phyloP scores from a whole-genome alignment of 1,140 invertebrate genomes.

The Aphis craccivora region DNA sequence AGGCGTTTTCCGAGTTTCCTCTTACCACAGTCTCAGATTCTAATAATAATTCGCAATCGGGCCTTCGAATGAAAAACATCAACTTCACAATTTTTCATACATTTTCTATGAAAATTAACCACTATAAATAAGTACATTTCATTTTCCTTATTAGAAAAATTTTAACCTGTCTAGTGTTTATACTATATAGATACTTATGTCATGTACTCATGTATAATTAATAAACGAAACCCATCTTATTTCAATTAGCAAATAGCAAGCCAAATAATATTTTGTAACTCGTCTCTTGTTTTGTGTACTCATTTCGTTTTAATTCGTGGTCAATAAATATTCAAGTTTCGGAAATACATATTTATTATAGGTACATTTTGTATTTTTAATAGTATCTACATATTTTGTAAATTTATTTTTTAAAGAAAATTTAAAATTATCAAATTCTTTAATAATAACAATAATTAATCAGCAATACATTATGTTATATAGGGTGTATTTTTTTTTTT shows the following conservation, averaged over 20 bases:
- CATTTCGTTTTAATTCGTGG: not conserved
- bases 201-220: not conserved
- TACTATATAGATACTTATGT: not conserved
- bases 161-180: not conserved
- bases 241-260: too few relatives aligned
- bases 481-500: not conserved
- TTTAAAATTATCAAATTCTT: not conserved
- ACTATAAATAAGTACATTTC: not conserved
- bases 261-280: too few relatives aligned
- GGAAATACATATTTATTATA: not conserved
- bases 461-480: not conserved
- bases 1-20: not conserved
- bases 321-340: not conserved
- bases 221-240: not conserved
- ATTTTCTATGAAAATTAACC: not conserved
- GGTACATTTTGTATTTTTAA: not conserved
- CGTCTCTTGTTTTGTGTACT: not conserved
- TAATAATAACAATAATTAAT: not conserved
- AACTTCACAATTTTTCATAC: not conserved
- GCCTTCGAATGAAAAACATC: not conserved
- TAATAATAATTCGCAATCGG: not conserved
- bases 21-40: not conserved
- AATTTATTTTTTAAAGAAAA: not conserved
- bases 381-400: too few relatives aligned
- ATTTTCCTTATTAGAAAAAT: not conserved